Base-by-base conservation (phyloP, 2,113 vertebrate genomes). In the Corythornis cristatus region DNA sequence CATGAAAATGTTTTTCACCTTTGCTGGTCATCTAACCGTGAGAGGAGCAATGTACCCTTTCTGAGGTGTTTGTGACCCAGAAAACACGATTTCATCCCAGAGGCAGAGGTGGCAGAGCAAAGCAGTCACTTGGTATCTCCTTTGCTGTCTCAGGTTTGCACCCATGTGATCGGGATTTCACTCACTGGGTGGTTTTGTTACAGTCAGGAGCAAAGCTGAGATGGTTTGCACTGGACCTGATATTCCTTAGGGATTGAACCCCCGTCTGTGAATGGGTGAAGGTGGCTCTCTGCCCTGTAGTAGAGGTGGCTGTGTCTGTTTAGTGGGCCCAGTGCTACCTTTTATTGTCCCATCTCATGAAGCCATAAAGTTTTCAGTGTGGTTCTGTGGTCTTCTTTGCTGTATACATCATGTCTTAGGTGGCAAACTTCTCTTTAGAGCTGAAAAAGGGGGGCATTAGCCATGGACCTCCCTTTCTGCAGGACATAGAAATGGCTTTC, bases 331-430 rank as follows among this genome's bases (percentile, higher is more conserved):
- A 33, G 21, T 4, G n/a, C 13, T 28, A 8, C 37, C 11, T 80
- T 78, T 83, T 72, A 7, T 12, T 48, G 65, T 40, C 46, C 35
- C 18, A 42, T 16, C 37, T 42, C 4, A 16, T 37, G 33, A 61
- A 65, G 11, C 2, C 2, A 0, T 42, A 33, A 80, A 62, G 53
- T 65, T 48, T 22, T 48, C 46, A 48, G 21, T 11, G 6, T 48
- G 46, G 46, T 48, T 48, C 22, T 48, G 46, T 48, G 46, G 20
- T 48, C 33, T 31, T 72, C 58, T 35, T 28, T 12, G 3, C 67
- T 45, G 9, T 25, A 9, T 7, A 5, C 0, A 0, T 12, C 0
- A 0, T 54, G 33, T n/a, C 21, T 35, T 40, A 25, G 31, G 40
- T 74, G 53, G 16, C 7, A 2, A 9, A 33, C 33, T 61, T 64